Percentiles rank a stretch among this genome's conserved stretches.
Conservation (phyloP, 1,140 invertebrate genomes). For the Euglossa dilemma region DNA sequence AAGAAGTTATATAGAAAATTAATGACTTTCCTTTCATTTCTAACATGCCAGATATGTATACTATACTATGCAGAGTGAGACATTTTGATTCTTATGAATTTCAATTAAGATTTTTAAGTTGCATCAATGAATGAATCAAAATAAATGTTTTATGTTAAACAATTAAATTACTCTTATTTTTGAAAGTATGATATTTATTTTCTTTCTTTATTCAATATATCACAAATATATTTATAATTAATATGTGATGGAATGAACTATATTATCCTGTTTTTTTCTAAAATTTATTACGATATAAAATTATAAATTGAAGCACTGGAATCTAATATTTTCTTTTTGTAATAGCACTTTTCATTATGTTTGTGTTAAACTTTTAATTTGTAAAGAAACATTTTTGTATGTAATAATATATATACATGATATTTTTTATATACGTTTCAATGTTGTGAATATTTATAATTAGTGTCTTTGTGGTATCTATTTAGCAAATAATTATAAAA, state of each 20-base stretch:
- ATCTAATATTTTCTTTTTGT: not conserved
- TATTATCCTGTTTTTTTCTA: not conserved
- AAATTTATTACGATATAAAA: not conserved
- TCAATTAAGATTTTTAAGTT: not conserved
- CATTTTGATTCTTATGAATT: conserved; percentile 25
- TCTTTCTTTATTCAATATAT: not conserved
- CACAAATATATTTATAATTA: not conserved
- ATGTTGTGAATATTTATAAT: not conserved
- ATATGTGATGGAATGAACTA: not conserved
- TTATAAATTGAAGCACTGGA: not conserved
- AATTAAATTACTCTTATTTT: conserved; percentile 7
- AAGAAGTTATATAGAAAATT: conserved; percentile 36
- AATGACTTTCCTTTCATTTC: conserved; percentile 26
- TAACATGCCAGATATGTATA: conserved; percentile 44
- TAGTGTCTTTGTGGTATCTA: not conserved
- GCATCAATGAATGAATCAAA: not conserved
- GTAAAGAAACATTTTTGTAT: not conserved
- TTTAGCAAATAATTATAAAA: not conserved
- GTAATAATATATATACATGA: not conserved
- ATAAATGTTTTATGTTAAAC: conserved; percentile 12
- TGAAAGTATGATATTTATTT: not conserved
- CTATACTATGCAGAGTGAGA: conserved; percentile 50
- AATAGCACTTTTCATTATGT: not conserved
- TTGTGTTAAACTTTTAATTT: not conserved
- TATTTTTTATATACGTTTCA: not conserved